A percentile compares a stretch with the other conserved stretches of the same genome.
Conservation (phyloP, 2,113 vertebrate genomes). For the Elephas maximus region DNA sequence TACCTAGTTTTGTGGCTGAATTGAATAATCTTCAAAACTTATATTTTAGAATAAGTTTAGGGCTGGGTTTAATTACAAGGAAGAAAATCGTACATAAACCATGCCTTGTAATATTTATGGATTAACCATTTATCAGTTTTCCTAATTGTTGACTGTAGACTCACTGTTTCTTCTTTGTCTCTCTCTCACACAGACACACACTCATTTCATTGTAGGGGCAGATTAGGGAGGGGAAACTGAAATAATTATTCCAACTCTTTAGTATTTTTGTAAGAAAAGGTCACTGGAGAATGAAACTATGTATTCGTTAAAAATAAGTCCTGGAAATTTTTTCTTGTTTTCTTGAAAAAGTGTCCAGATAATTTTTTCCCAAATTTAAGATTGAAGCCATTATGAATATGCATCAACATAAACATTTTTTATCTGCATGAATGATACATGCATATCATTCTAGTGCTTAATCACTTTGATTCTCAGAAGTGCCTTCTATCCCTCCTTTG, state of each 20-base stretch:
- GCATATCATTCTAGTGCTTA: background rate
- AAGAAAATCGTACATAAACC: background rate
- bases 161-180: background rate
- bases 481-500: background rate
- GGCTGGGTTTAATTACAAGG: conserved; percentile 4
- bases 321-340: background rate
- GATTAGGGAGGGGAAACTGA: background rate
- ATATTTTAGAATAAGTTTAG: background rate
- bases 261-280: conserved; percentile 35
- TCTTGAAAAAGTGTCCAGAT: background rate
- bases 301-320: background rate
- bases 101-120: background rate
- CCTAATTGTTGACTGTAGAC: background rate
- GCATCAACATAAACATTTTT: background rate
- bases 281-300: background rate
- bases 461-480: background rate
- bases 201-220: background rate
- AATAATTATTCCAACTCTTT: background rate
- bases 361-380: background rate
- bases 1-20: background rate
- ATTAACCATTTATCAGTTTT: background rate
- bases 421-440: background rate
- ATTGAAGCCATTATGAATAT: background rate
- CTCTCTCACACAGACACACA: background rate
- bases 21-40: conserved; percentile 21